phyloP scores from a whole-genome alignment of 1,140 invertebrate genomes.

The Zaprionus ghesquierei region DNA sequence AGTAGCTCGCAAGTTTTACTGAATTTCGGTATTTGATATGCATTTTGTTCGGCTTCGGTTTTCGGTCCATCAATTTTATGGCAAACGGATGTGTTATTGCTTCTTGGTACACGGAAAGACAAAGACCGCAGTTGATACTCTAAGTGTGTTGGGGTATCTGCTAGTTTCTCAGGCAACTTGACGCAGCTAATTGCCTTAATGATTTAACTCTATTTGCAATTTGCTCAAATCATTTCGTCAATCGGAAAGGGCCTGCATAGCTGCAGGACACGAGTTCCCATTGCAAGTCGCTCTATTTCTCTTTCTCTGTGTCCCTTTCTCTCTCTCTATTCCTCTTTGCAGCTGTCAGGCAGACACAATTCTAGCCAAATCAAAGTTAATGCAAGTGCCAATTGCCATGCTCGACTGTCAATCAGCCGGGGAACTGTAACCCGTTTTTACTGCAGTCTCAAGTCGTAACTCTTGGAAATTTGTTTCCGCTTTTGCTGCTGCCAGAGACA shows the following conservation, averaged over 20 bases:
- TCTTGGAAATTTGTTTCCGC: conserved; percentile 74
- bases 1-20: conserved; percentile 37
- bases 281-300: conserved; percentile 18
- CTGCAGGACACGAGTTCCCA: conserved; percentile 60
- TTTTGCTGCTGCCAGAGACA: conserved; percentile 62
- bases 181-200: conserved; percentile 34
- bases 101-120: conserved; percentile 37
- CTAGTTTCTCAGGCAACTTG: conserved; percentile 54
- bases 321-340: not conserved
- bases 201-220: conserved; percentile 32
- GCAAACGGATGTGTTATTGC: conserved; percentile 71
- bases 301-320: not conserved
- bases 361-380: conserved; percentile 66
- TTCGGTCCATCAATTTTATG: conserved; percentile 75
- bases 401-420: conserved; percentile 63
- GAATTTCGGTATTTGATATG: conserved; percentile 62
- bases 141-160: not conserved
- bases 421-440: conserved; percentile 45
- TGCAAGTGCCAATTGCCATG: conserved; percentile 74
- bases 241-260: conserved; percentile 23
- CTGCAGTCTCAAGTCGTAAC: conserved; percentile 56
- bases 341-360: conserved; percentile 4
- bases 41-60: conserved; percentile 19
- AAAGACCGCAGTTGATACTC: conserved; percentile 3
- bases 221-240: conserved; percentile 59